A percentile compares a stretch with the other conserved stretches of the same genome.
These are phyloP conservation scores for Gulo gulo DNA, from an alignment of 2,113 vertebrate genomes.

Conservation along the genomic window DNA sequence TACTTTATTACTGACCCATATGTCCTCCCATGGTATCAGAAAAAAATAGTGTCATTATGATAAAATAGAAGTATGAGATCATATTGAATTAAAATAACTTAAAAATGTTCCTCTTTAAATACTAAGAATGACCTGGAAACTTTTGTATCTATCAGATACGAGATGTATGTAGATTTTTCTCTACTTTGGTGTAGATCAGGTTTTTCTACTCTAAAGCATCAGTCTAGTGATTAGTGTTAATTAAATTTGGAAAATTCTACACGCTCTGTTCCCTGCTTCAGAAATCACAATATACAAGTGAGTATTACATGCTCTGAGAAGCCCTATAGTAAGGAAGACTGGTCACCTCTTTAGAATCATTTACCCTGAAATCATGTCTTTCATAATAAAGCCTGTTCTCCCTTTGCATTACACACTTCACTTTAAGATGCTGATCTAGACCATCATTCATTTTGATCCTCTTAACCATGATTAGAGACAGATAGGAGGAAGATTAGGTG, in stretches of 20 bases:
- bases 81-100: conserved; percentile 31
- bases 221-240: background rate
- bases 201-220: background rate
- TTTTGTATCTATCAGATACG: background rate
- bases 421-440: background rate
- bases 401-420: background rate
- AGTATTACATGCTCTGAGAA: background rate
- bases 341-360: background rate
- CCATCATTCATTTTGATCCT: background rate
- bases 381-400: background rate
- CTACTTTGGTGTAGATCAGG: background rate
- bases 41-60: conserved; percentile 13
- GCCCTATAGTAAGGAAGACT: background rate
- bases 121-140: background rate
- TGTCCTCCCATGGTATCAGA: background rate
- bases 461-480: background rate
- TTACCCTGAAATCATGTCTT: background rate
- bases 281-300: background rate
- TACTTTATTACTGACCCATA: background rate
- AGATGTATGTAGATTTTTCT: background rate
- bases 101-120: background rate
- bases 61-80: conserved; percentile 44
- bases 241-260: conserved; percentile 10
- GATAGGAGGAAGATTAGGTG: background rate
- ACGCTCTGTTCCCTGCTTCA: background rate